These are phyloP conservation scores for Pseudomyrmex sp. DNA, from an alignment of 1,140 invertebrate species.

Conservation along the genomic window DNA sequence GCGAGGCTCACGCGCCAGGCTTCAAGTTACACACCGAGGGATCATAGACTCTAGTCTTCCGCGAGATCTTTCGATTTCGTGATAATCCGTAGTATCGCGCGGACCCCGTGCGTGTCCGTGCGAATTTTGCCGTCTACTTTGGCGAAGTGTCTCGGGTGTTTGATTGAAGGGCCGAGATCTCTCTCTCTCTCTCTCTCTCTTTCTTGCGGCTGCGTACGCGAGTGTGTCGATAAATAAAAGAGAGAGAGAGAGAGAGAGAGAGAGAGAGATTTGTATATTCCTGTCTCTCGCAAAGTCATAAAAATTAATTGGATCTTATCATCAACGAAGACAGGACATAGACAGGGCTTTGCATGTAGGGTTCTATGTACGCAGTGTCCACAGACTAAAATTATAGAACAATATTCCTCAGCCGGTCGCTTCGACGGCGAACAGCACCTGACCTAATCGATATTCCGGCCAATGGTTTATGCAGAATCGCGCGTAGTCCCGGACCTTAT, in stretches of 20 bases:
- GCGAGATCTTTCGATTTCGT: constrained; percentile 56
- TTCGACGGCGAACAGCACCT: neutral
- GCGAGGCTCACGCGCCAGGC: constrained; percentile 68
- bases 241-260: too few relatives aligned
- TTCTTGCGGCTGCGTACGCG: too few relatives aligned
- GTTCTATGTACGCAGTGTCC: neutral
- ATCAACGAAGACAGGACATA: too few relatives aligned
- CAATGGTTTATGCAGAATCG: constrained; percentile 50
- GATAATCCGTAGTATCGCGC: constrained; percentile 55
- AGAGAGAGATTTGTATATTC: too few relatives aligned
- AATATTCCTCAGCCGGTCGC: constrained; percentile 26
- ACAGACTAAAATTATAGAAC: constrained; percentile 5
- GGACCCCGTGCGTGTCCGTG: constrained; percentile 22
- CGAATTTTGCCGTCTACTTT: constrained; percentile 10
- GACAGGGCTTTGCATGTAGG: too few relatives aligned
- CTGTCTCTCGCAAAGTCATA: too few relatives aligned
- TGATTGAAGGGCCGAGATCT: too few relatives aligned
- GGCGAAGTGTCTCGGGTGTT: too few relatives aligned
- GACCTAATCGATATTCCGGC: constrained; percentile 50
- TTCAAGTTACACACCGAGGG: constrained; percentile 69
- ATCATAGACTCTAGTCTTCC: constrained; percentile 58
- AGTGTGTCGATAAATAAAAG: too few relatives aligned
- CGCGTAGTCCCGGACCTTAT: constrained; percentile 55
- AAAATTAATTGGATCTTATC: too few relatives aligned
- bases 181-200: too few relatives aligned